These are phyloP conservation scores for Brachyrhaphis roseni DNA, from an alignment of 2,797 vertebrate species.

Conservation along the genomic window DNA sequence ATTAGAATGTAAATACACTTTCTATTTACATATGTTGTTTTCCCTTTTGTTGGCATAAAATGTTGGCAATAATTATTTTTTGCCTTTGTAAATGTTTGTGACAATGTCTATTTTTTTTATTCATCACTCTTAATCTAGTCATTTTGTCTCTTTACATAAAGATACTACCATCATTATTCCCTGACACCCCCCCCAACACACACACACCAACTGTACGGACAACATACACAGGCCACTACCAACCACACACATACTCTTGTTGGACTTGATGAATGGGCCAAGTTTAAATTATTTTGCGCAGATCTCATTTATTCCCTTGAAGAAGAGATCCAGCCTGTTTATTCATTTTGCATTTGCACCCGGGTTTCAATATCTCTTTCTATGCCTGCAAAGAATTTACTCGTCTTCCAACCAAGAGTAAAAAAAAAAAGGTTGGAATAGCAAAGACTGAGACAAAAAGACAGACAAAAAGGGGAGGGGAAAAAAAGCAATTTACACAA, in stretches of 20 bases:
- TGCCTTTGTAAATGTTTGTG: conserved; percentile 25
- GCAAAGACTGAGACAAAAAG: conserved; percentile 64
- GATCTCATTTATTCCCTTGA: conserved; percentile 89
- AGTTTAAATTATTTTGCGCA: conserved; percentile 88
- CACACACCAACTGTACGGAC: conserved; percentile 61
- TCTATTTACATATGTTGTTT: background rate
- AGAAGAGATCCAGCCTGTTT: conserved; percentile 88
- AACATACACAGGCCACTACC: conserved; percentile 63
- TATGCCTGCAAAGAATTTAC: conserved; percentile 83
- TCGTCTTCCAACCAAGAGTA: conserved; percentile 69
- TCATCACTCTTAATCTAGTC: conserved; percentile 63
- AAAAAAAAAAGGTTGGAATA: conserved; percentile 62
- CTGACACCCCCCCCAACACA: conserved; percentile 49
- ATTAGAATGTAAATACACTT: conserved; percentile 3
- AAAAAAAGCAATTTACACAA: conserved; percentile 87
- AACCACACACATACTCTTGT: conserved; percentile 65
- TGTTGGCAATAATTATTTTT: background rate
- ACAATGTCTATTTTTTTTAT: conserved; percentile 53
- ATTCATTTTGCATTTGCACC: conserved; percentile 87
- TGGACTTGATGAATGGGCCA: conserved; percentile 84
- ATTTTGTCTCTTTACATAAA: conserved; percentile 55
- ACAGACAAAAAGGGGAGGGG: conserved; percentile 36
- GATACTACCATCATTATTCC: conserved; percentile 39
- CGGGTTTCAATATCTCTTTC: conserved; percentile 85
- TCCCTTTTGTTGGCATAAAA: background rate